These are phyloP conservation scores for Andricus grossulariae DNA, from an alignment of 1,140 invertebrate species.

Conservation along the genomic window DNA sequence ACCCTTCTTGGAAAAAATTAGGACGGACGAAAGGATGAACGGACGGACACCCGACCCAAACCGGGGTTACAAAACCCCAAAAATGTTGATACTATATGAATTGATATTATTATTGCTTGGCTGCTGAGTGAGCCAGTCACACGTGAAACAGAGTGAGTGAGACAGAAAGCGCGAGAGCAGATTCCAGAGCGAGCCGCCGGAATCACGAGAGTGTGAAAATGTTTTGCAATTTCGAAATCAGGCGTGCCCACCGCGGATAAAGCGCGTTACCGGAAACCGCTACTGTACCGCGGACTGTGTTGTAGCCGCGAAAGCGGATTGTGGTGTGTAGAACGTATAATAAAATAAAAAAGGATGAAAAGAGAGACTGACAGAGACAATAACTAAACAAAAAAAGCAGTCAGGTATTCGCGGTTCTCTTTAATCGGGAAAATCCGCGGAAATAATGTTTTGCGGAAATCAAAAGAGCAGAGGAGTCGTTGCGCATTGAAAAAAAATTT, in stretches of 20 bases:
- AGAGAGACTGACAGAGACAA: constrained; percentile 27
- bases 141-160: constrained; percentile 39
- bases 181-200: constrained; percentile 42
- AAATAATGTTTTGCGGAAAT: constrained; percentile 28
- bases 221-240: constrained; percentile 74
- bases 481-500: background rate
- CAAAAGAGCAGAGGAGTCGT: constrained; percentile 31
- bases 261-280: constrained; percentile 69
- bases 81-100: background rate
- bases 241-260: constrained; percentile 64
- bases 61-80: background rate
- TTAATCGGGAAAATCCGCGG: constrained; percentile 33
- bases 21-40: no score
- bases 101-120: background rate
- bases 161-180: constrained; percentile 31
- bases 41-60: no score
- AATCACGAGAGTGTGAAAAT: constrained; percentile 74
- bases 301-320: constrained; percentile 70
- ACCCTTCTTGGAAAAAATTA: no score
- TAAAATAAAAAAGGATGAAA: constrained; percentile 33
- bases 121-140: constrained; percentile 31
- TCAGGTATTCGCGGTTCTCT: constrained; percentile 5
- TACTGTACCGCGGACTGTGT: constrained; percentile 61
- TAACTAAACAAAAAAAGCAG: constrained; percentile 15
- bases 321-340: constrained; percentile 57